Evolutionary conservation across 1,140 invertebrate species (phyloP).

Genomic region (Halotydeus destructor): DNA sequence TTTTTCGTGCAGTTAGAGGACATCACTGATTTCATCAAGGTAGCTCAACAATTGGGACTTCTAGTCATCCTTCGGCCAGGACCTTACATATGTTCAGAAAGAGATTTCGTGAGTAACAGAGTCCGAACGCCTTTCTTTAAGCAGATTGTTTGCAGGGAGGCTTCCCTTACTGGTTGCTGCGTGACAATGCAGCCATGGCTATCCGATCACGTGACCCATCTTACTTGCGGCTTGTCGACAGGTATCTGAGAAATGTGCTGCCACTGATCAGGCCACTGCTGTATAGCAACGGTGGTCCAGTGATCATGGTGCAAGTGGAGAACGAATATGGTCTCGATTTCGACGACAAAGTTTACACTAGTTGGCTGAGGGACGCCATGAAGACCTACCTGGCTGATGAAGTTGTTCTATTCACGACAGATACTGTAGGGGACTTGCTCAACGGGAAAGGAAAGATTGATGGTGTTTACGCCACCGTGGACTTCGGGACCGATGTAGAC

Average conservation of each 20-base stretch:
- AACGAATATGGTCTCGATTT: slow-evolving; percentile 20
- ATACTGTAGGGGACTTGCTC: no score
- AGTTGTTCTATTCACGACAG: slow-evolving; percentile 16
- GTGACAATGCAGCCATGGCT: slow-evolving; percentile 12
- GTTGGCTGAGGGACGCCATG: slow-evolving; percentile 8
- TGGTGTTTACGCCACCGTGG: slow-evolving; percentile 43
- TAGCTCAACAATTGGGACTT: slow-evolving; percentile 26
- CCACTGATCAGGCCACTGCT: slow-evolving; percentile 24
- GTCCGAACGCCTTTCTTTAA: no score
- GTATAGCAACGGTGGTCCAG: slow-evolving; percentile 25
- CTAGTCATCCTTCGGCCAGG: slow-evolving; percentile 28
- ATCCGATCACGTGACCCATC: slow-evolving; percentile 14
- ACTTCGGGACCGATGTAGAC: slow-evolving; percentile 38
- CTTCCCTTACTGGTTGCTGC: slow-evolving; percentile 24
- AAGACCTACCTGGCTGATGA: slow-evolving; percentile 8
- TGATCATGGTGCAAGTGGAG: slow-evolving; percentile 24
- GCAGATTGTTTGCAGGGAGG: no score
- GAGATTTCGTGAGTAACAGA: slow-evolving; percentile 24
- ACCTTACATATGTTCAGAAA: slow-evolving; percentile 32
- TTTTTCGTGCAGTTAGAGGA: slow-evolving; percentile 3
- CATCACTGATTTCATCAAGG: slow-evolving; percentile 21
- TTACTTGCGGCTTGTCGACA: slow-evolving; percentile 23
- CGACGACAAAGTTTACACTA: slow-evolving; percentile 14
- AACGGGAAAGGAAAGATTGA: no score
- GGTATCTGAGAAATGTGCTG: slow-evolving; percentile 23